These are phyloP conservation scores for Biston betularia DNA, from an alignment of 2,888 invertebrate species.

Conservation along the genomic window DNA sequence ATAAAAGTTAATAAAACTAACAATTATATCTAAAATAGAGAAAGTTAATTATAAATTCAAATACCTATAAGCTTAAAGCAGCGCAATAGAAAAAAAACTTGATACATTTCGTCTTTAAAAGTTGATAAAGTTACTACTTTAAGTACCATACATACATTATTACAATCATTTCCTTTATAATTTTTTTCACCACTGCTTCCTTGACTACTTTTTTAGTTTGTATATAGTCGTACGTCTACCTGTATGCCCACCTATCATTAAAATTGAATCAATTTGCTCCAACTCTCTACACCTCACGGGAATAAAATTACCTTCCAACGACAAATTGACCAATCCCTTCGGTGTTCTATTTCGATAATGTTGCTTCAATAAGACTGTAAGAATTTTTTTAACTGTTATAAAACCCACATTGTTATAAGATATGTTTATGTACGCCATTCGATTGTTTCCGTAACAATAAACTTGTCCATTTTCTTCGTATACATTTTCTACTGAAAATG, in stretches of 20 bases:
- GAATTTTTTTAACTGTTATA: conserved; percentile 6
- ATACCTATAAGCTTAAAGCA: too few species aligned
- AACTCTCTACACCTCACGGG: conserved; percentile 3
- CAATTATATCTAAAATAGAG: too few species aligned
- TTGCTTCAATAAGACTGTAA: neutral
- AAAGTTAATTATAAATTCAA: too few species aligned
- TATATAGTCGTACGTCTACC: neutral
- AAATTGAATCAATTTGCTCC: neutral
- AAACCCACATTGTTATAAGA: conserved; percentile 10
- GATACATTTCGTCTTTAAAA: too few species aligned
- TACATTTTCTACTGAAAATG: neutral
- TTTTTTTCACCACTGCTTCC: too few species aligned
- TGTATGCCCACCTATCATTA: neutral
- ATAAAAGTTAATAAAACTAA: too few species aligned
- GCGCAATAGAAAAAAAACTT: too few species aligned
- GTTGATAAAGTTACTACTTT: too few species aligned
- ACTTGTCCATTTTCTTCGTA: neutral
- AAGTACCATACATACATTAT: too few species aligned
- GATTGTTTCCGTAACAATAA: conserved; percentile 9
- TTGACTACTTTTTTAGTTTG: neutral
- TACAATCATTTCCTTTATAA: too few species aligned
- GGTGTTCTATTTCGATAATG: neutral
- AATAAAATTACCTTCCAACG: conserved; percentile 12
- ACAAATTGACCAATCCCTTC: conserved; percentile 2
- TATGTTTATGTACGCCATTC: conserved; percentile 11